These are phyloP conservation scores for Unio delphinus DNA, from an alignment of 2,888 invertebrate genomes.

Conservation along the genomic window DNA sequence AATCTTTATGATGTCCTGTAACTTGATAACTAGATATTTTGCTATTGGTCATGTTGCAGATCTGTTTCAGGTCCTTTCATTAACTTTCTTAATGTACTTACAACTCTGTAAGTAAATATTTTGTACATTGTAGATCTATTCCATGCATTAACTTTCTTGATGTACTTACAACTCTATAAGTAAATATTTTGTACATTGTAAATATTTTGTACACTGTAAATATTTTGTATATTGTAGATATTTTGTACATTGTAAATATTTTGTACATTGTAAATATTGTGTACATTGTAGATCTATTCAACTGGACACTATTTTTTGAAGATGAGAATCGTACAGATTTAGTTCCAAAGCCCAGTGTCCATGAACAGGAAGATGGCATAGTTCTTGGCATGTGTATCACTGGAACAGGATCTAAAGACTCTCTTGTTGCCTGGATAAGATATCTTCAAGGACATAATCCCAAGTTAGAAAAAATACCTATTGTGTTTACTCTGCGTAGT, in stretches of 20 bases:
- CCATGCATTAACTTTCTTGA: not conserved
- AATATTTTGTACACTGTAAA: no score
- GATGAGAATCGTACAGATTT: constrained; percentile 46
- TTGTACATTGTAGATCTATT: no score
- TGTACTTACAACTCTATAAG: not conserved
- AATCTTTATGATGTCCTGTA: not conserved
- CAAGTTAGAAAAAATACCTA: constrained; percentile 81
- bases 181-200: no score
- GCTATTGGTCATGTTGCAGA: no score
- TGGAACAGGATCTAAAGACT: constrained; percentile 87
- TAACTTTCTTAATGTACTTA: no score
- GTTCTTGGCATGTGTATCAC: constrained; percentile 91
- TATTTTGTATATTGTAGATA: no score
- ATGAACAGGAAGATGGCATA: constrained; percentile 94
- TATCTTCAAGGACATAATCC: constrained; percentile 84
- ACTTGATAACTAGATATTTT: no score
- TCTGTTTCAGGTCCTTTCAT: no score
- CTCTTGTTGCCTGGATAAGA: constrained; percentile 81
- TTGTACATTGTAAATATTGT: no score
- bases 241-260: no score
- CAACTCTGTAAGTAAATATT: no score
- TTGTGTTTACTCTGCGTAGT: constrained; percentile 82
- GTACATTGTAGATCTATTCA: constrained; percentile 46
- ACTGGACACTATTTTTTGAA: constrained; percentile 51
- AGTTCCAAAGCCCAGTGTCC: constrained; percentile 79